Evolutionary conservation across 53 echinoderm and acorn worm species (phyloP), one percentile per base, ranked within the genome.

Genomic region (Temnopleurus reevesii): DNA sequence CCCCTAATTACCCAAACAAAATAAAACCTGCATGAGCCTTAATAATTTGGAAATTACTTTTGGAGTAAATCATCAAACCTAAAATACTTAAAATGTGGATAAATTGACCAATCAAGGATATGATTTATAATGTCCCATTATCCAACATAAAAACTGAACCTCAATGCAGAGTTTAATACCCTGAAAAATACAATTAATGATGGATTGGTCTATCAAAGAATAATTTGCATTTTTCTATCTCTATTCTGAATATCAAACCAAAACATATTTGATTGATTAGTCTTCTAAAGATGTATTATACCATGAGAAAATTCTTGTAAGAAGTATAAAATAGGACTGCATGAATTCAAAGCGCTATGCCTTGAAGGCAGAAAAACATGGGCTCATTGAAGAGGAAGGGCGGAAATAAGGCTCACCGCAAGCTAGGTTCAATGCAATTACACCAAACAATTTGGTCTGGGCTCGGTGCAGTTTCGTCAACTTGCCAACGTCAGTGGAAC

Each of bases 351-450:
- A 71, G 19, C n/a, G 71, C 23, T 38, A 41, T 71, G 71, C 71
- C 71, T 71, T 71, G 7, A 71, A 71, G 71, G 71, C 71, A 71
- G 23, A n/a, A 30, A 71, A 71, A 71, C 71, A 71, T 17, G 41
- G 21, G 23, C n/a, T 41, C 41, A 21, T 38, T 71, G 38, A 71
- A 71, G 71, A 41, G 71, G 36, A 71, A 19, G 71, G 23, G 21
- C 71, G 71, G 71, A 71, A 71, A 71, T 71, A 41, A 71, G 71
- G 71, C 71, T 71, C 23, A 71, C 71, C 71, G 38, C 71, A 71
- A 6, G 71, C 63, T 21, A 71, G 71, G 71, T 71, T 71, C 41
- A 71, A 71, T 71, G 71, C n/a, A 71, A 71, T 71, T 71, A 71
- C 41, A 71, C 21, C 71, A 9, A 71, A 71, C 41, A 27, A 38